These are phyloP conservation scores for Linnaemya vulpina DNA, from an alignment of 2,888 invertebrate genomes.

Conservation along the genomic window DNA sequence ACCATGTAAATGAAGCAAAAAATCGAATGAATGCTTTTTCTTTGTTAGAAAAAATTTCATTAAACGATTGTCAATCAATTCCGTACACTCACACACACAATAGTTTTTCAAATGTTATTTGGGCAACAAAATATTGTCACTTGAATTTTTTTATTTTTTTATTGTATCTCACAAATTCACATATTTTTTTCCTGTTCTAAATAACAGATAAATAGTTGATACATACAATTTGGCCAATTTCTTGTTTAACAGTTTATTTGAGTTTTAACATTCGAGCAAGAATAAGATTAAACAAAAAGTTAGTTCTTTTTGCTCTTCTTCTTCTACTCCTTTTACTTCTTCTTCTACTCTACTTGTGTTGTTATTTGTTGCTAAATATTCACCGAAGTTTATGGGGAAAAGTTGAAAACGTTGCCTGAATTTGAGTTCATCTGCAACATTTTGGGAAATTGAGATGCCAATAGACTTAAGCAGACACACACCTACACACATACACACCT, in stretches of 20 bases:
- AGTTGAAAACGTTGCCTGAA: constrained; percentile 23
- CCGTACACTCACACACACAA: too few species aligned
- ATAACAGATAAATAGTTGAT: background rate
- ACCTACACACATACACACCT: background rate
- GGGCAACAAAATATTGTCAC: background rate
- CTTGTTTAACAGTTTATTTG: constrained; percentile 9
- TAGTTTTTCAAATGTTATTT: too few species aligned
- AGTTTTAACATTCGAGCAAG: background rate
- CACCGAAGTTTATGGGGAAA: background rate
- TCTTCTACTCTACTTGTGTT: background rate
- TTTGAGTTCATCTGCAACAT: constrained; percentile 19
- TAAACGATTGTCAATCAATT: too few species aligned
- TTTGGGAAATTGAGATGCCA: constrained; percentile 28
- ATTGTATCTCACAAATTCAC: background rate
- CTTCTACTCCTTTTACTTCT: too few species aligned
- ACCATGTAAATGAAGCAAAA: too few species aligned
- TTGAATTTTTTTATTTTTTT: too few species aligned
- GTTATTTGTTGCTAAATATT: background rate
- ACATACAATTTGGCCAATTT: constrained; percentile 10
- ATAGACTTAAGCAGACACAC: background rate
- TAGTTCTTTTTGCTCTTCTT: too few species aligned
- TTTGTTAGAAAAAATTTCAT: too few species aligned
- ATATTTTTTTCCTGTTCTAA: background rate
- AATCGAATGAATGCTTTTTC: too few species aligned
- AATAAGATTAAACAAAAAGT: background rate